Evolutionary conservation across 2,113 vertebrate genomes (phyloP).

Genomic region (Dascyllus trimaculatus): DNA sequence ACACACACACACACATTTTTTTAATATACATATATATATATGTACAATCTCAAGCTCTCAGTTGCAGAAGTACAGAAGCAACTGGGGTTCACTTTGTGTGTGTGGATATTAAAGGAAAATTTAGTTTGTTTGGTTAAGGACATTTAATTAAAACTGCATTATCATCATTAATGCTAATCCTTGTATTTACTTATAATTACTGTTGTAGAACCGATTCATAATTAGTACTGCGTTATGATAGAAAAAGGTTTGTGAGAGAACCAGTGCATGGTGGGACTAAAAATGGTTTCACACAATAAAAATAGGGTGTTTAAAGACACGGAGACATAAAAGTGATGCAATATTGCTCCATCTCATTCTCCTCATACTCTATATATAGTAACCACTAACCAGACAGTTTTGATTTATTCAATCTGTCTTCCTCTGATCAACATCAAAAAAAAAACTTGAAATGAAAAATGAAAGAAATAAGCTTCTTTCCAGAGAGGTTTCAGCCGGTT

Average conservation of each 20-base stretch:
- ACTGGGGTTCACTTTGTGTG: background rate
- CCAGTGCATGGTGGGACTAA: background rate
- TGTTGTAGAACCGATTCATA: too few relatives aligned
- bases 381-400: too few relatives aligned
- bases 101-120: conserved; percentile 26
- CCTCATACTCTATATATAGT: too few relatives aligned
- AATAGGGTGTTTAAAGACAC: background rate
- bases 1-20: conserved; percentile 26
- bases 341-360: too few relatives aligned
- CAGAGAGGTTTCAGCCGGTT: background rate
- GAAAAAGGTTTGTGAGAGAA: too few relatives aligned
- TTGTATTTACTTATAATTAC: background rate
- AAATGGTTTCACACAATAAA: background rate
- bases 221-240: too few relatives aligned
- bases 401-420: background rate
- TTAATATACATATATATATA: background rate
- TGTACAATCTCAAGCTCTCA: background rate
- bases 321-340: too few relatives aligned
- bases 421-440: background rate
- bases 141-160: background rate
- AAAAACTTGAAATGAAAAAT: background rate
- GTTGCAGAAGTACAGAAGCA: conserved; percentile 16
- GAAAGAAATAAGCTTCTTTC: background rate
- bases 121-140: conserved; percentile 6
- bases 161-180: background rate